Percentiles rank a stretch among this genome's conserved stretches.
Evolutionary conservation across 2,113 vertebrate genomes (phyloP).

Genomic region (Falcunculus frontatus): DNA sequence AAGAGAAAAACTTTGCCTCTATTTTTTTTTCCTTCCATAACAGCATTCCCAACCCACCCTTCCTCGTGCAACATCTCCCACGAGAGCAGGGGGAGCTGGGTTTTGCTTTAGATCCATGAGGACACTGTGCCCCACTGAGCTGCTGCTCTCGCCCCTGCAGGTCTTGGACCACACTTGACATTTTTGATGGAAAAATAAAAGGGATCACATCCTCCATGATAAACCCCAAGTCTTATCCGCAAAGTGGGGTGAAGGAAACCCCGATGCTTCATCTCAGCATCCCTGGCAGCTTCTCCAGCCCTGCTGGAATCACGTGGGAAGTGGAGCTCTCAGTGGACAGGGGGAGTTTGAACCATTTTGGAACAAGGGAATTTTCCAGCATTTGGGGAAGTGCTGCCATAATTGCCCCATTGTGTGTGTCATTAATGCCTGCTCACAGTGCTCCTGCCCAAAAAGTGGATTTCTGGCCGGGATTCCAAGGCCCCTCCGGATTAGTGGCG

Average conservation of each 20-base stretch:
- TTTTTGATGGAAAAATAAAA: not conserved
- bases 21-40: not conserved
- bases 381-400: not conserved
- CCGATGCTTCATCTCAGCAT: not conserved
- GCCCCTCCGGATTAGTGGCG: not conserved
- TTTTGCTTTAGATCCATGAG: fast-evolving
- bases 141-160: not conserved
- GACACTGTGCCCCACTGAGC: not conserved
- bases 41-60: not conserved
- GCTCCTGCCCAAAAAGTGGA: slow-evolving; percentile 12
- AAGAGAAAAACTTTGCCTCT: not conserved
- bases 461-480: not conserved
- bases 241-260: not conserved
- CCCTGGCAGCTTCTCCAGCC: not conserved
- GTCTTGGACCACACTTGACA: not conserved
- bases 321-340: fast-evolving
- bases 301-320: not conserved
- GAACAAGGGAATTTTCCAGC: not conserved
- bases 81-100: not conserved
- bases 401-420: not conserved
- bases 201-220: not conserved
- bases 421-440: not conserved
- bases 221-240: not conserved
- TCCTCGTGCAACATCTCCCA: not conserved
- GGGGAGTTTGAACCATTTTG: not conserved